Evolutionary conservation across 2,888 invertebrate species (phyloP).

Genomic region (Lamellibrachia satsuma): DNA sequence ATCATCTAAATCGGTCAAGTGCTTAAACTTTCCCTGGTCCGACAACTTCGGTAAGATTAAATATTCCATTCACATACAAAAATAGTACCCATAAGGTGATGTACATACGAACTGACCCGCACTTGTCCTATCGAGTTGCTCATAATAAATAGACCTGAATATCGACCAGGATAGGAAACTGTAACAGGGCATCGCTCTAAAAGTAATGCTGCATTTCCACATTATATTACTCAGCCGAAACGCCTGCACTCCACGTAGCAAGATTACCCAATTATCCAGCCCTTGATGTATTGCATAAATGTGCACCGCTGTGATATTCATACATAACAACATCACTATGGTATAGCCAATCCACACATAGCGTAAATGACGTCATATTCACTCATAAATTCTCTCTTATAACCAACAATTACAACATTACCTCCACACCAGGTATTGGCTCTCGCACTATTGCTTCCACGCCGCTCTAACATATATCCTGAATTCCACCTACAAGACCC

Average conservation of each 20-base stretch:
- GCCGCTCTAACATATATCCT: not conserved
- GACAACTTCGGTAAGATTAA: constrained; percentile 5
- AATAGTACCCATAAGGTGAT: constrained; percentile 3
- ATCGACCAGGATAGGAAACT: not conserved
- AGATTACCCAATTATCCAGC: not conserved
- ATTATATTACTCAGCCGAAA: not conserved
- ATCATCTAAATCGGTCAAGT: constrained; percentile 11
- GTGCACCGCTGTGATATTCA: not conserved
- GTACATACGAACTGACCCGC: not conserved
- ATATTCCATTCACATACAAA: constrained; percentile 17
- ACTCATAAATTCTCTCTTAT: not conserved
- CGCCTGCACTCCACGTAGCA: not conserved
- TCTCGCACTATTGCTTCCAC: not conserved
- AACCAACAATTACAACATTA: not conserved
- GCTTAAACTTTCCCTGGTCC: not conserved
- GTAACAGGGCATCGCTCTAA: constrained; percentile 13
- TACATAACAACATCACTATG: not conserved
- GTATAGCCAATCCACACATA: not conserved
- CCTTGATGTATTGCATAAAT: not conserved
- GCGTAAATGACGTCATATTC: not conserved
- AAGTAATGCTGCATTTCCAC: not conserved
- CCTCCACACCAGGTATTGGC: not conserved
- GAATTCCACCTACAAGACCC: not conserved
- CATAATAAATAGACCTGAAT: constrained; percentile 17
- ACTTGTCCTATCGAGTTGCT: not conserved